Evolutionary conservation across 2,888 invertebrate species (phyloP).

Genomic region (Venustoraphidia nigricollis): DNA sequence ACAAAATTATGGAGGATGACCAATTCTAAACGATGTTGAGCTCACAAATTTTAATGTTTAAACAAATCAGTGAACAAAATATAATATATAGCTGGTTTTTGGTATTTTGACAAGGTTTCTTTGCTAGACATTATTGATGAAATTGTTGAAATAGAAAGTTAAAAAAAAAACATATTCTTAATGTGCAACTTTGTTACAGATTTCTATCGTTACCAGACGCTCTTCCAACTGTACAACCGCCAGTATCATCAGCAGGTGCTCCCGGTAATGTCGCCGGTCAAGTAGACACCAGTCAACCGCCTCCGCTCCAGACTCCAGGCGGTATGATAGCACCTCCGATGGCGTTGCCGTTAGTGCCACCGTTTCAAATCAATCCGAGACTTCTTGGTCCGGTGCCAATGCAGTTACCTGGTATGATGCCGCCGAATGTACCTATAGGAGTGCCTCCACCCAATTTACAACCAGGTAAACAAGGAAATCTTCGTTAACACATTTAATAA

Average conservation of each 20-base stretch:
- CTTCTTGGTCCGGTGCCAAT: conserved; percentile 21
- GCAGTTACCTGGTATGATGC: conserved; percentile 33
- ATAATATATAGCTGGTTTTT: no score
- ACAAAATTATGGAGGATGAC: no score
- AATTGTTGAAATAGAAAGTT: no score
- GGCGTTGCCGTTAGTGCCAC: conserved; percentile 26
- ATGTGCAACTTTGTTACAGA: neutral
- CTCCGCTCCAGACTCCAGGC: conserved; percentile 24
- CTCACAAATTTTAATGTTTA: no score
- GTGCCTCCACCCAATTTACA: conserved; percentile 41
- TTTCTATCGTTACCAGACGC: conserved; percentile 18
- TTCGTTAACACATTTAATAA: conserved; percentile 26
- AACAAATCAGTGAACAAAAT: no score
- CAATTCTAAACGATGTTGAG: no score
- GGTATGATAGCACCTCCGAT: conserved; percentile 27
- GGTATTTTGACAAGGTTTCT: no score
- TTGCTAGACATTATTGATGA: no score
- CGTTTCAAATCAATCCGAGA: conserved; percentile 26
- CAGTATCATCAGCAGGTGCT: neutral
- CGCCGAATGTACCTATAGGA: conserved; percentile 34
- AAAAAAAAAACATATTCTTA: no score
- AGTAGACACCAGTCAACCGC: conserved; percentile 50
- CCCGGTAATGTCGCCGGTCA: conserved; percentile 10
- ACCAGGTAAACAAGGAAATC: conserved; percentile 12
- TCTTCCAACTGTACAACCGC: conserved; percentile 7